Base-by-base conservation (phyloP, 2,113 vertebrate genomes). In the Hepsetus odoe region DNA sequence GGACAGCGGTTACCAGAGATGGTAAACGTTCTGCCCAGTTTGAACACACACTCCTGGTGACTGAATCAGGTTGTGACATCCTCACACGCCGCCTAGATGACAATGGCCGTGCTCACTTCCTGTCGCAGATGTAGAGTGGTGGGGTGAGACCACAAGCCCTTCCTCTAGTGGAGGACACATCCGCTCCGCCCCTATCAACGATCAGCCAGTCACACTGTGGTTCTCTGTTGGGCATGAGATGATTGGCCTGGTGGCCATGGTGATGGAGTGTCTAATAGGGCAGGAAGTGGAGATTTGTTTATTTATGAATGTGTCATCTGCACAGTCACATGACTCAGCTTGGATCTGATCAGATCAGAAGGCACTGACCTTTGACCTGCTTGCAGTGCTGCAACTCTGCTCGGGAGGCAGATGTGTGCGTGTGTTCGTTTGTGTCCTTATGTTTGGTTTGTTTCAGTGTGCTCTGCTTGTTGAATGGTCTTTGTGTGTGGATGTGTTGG, bases 1-100 rank as follows among this genome's bases (percentile, higher is more conserved):
- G 97, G 98, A 99, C 98, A 0, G 98, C 97, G 0, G 97, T 98
- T 75, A 99, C 97, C 0, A 90, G 96, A 82, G 98, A 99, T 0
- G 98, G 98, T 14, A 97, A 96, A 85, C 93, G 97, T n/a, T 99
- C 97, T 0, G 97, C 98, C 4, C 98, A 99, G 91, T 99, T 99
- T 26, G 98, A 99, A 81, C 98, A 99, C 92, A 99, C 97, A 0
- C 95, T 99, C 83, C 91, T 99, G 86, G 96, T 99, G 87, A 99
- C 96, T 0, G 98, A 99, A 81, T 95, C 94, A 0, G 97, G 98
- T 87, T 99, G 96, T 9, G 97, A 99, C 61, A 97, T 99, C 87
- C 90, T 99, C 10, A 99, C 96, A 13, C 92, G 94, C 42, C 92
- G 96, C 53, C 83, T 94, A 6, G 96, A 98, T 33, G 94, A 93